Evolutionary conservation across 2,113 vertebrate genomes (phyloP).

Genomic region (Nothocercus julius): DNA sequence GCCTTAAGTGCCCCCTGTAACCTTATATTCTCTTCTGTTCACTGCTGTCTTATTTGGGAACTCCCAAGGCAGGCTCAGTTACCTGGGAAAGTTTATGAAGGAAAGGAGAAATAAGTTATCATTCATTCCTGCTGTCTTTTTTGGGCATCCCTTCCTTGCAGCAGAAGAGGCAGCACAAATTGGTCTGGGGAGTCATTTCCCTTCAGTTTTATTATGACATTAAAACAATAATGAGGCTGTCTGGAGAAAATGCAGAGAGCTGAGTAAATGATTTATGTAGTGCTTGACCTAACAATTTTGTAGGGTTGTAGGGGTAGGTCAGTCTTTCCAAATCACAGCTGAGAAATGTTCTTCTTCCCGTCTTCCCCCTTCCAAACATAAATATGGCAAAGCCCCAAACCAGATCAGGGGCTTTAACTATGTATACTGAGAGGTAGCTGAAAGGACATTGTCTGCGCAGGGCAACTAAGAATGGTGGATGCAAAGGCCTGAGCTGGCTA

Average conservation of each 20-base stretch:
- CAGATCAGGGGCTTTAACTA: neutral
- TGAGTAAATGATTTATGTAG: conserved; percentile 67
- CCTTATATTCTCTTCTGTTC: neutral
- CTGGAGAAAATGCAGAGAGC: conserved; percentile 44
- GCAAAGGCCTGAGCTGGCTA: neutral
- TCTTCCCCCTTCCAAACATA: neutral
- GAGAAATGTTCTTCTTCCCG: neutral
- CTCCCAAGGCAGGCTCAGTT: neutral
- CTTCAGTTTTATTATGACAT: conserved; percentile 53
- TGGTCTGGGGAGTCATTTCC: neutral
- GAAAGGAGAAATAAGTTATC: neutral
- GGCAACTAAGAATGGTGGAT: neutral
- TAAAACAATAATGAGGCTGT: conserved; percentile 39
- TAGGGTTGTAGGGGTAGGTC: conserved; percentile 1
- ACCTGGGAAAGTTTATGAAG: neutral
- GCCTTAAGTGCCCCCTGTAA: neutral
- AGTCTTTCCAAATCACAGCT: neutral
- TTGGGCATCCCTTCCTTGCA: neutral
- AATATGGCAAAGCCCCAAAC: neutral
- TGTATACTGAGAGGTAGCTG: neutral
- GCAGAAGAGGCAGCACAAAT: neutral
- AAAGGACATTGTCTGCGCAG: neutral
- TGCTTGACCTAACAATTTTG: conserved; percentile 8
- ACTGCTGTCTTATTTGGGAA: neutral
- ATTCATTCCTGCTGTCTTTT: neutral